These are phyloP conservation scores for Xiphophorus hellerii DNA, from an alignment of 2,113 vertebrate species.

Conservation along the genomic window DNA sequence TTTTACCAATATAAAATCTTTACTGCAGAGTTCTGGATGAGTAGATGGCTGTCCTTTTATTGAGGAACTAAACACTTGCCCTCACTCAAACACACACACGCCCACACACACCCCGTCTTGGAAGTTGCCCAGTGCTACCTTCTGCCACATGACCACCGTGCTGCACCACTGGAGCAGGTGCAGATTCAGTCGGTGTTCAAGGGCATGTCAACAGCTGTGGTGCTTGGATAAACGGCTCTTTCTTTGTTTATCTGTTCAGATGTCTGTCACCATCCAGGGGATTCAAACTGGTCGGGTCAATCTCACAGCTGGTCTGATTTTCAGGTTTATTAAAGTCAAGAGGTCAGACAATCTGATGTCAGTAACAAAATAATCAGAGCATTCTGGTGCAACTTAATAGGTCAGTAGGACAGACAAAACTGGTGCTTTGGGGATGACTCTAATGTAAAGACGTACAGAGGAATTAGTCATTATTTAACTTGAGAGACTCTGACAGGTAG, in stretches of 20 bases:
- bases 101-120: not conserved
- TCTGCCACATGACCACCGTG: conserved; percentile 40
- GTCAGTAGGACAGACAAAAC: too few relatives aligned
- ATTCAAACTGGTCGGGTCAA: conserved; percentile 44
- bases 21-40: conserved; percentile 21
- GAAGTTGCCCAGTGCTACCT: conserved; percentile 46
- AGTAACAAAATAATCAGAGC: too few relatives aligned
- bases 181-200: conserved; percentile 57
- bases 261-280: conserved; percentile 8
- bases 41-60: conserved; percentile 12
- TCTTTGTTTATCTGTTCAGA: conserved; percentile 51
- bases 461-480: too few relatives aligned
- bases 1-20: not conserved
- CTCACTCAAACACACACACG: not conserved
- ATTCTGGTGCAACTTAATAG: too few relatives aligned
- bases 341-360: too few relatives aligned
- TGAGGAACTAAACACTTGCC: not conserved
- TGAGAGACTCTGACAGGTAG: too few relatives aligned
- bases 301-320: conserved; percentile 24
- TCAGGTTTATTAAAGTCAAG: not conserved
- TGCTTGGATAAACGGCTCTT: conserved; percentile 44
- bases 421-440: too few relatives aligned
- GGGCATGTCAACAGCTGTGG: conserved; percentile 57
- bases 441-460: too few relatives aligned
- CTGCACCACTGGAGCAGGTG: conserved; percentile 60